Conservation (phyloP, 2,113 vertebrate species). For the Ranitomeya variabilis region DNA sequence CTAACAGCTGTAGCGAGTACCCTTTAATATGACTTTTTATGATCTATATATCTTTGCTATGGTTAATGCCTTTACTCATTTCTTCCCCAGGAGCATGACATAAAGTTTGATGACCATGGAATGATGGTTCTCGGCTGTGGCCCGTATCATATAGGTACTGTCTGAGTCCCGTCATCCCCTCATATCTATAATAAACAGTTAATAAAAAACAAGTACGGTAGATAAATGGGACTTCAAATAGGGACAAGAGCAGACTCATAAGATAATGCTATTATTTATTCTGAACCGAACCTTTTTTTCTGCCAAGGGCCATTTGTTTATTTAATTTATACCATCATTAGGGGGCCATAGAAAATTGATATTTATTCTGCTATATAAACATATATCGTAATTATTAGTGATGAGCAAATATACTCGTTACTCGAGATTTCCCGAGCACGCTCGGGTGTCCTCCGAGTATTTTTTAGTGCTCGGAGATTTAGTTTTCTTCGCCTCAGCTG, state of each 20-base stretch:
- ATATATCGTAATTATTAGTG: too few species aligned
- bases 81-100: slow-evolving; percentile 84
- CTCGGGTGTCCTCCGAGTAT: too few species aligned
- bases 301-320: too few species aligned
- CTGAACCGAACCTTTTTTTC: too few species aligned
- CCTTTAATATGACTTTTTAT: slow-evolving; percentile 30
- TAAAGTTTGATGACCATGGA: slow-evolving; percentile 87
- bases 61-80: slow-evolving; percentile 30
- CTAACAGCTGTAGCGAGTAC: neutral
- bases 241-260: neutral
- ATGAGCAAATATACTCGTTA: too few species aligned
- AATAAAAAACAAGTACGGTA: neutral
- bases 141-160: slow-evolving; percentile 93
- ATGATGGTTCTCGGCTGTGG: slow-evolving; percentile 95
- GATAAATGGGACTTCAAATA: neutral
- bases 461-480: too few species aligned
- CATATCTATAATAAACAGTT: slow-evolving; percentile 22
- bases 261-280: too few species aligned
- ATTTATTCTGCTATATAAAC: too few species aligned
- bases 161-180: slow-evolving; percentile 30
- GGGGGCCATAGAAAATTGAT: too few species aligned
- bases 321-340: too few species aligned
- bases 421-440: too few species aligned
- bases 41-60: slow-evolving; percentile 8
- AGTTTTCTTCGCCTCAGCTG: too few species aligned